Conservation (phyloP, 2,797 vertebrate genomes). For the Microctenopoma stevenorrisi region DNA sequence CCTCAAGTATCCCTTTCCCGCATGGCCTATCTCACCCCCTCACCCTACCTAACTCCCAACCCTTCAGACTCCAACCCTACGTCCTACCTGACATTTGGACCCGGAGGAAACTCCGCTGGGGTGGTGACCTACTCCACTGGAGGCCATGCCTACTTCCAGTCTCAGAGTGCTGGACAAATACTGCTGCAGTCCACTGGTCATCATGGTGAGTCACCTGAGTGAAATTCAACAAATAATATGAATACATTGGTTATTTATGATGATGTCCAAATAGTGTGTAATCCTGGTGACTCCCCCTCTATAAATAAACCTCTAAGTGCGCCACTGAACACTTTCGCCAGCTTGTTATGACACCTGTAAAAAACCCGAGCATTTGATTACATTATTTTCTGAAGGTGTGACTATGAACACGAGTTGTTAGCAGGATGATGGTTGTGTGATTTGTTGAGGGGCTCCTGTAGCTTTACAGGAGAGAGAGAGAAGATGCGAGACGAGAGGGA, state of each 20-base stretch:
- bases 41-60: slow-evolving; percentile 81
- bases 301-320: too few relatives aligned
- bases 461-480: slow-evolving; percentile 1
- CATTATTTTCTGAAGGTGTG: too few relatives aligned
- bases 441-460: background rate
- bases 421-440: background rate
- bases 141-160: slow-evolving; percentile 80
- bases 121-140: slow-evolving; percentile 77
- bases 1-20: slow-evolving; percentile 70
- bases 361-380: too few relatives aligned
- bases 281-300: too few relatives aligned
- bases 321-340: too few relatives aligned
- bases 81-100: slow-evolving; percentile 80
- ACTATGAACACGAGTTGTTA: background rate
- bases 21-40: slow-evolving; percentile 82
- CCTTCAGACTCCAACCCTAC: slow-evolving; percentile 73
- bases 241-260: background rate
- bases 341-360: too few relatives aligned
- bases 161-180: slow-evolving; percentile 76
- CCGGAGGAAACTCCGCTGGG: slow-evolving; percentile 67
- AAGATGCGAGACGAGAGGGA: background rate
- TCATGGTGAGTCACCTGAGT: slow-evolving; percentile 62
- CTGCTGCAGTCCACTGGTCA: slow-evolving; percentile 82
- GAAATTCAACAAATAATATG: background rate
- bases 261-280: background rate